These are phyloP conservation scores for Craterocephalus amniculus DNA, from an alignment of 2,797 vertebrate genomes.

Conservation along the genomic window DNA sequence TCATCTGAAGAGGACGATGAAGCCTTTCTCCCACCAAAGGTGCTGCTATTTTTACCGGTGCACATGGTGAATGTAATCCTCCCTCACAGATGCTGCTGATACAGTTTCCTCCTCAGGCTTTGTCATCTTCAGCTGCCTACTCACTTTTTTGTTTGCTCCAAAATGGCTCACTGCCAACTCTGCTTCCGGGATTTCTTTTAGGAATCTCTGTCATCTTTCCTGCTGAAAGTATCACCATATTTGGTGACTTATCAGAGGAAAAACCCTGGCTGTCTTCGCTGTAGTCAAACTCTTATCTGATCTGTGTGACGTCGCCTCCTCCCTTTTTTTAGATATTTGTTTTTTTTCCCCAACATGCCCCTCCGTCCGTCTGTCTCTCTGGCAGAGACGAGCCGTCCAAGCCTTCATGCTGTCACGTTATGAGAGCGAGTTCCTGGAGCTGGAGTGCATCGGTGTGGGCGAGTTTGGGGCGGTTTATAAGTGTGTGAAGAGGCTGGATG, in stretches of 20 bases:
- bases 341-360: constrained; percentile 32
- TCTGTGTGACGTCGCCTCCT: constrained; percentile 52
- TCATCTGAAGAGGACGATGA: constrained; percentile 85
- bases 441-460: constrained; percentile 92
- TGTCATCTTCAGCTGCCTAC: constrained; percentile 67
- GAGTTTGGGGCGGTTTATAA: constrained; percentile 95
- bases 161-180: constrained; percentile 59
- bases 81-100: constrained; percentile 43
- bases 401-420: constrained; percentile 94
- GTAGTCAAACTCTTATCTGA: neutral
- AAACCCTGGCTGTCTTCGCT: constrained; percentile 15
- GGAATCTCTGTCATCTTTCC: constrained; percentile 54
- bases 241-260: constrained; percentile 45
- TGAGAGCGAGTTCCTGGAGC: constrained; percentile 94
- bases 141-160: constrained; percentile 51
- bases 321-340: constrained; percentile 45
- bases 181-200: constrained; percentile 64
- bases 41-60: constrained; percentile 66
- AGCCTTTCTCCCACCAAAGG: constrained; percentile 84
- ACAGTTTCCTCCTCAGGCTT: constrained; percentile 52
- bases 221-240: constrained; percentile 60
- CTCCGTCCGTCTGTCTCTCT: constrained; percentile 65
- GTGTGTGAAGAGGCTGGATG: constrained; percentile 96
- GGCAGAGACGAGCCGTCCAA: constrained; percentile 87
- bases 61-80: constrained; percentile 34